phyloP scores from a whole-genome alignment of 2,888 invertebrate species.

The Cheilosia soror region DNA sequence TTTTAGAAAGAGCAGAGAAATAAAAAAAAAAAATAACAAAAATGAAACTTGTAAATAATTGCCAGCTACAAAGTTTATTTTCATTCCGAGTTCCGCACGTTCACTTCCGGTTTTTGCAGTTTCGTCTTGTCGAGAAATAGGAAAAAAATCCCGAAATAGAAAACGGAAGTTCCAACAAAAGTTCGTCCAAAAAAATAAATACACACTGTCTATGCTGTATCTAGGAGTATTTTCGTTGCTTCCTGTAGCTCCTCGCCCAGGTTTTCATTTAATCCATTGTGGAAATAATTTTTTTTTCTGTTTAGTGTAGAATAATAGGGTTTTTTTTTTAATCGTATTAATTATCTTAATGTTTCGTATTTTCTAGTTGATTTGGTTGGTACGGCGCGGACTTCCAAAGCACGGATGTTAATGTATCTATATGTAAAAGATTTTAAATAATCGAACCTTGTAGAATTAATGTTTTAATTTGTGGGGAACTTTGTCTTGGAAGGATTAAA shows the following conservation, averaged over 20 bases:
- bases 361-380: not conserved
- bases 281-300: constrained; percentile 24
- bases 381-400: too few relatives aligned
- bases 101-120: constrained; percentile 56
- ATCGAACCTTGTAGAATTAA: too few relatives aligned
- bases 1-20: constrained; percentile 14
- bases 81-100: constrained; percentile 48
- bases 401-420: too few relatives aligned
- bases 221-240: constrained; percentile 11
- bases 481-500: too few relatives aligned
- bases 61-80: constrained; percentile 65
- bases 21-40: constrained; percentile 12
- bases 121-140: constrained; percentile 12
- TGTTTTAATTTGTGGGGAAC: too few relatives aligned
- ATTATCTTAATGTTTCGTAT: not conserved
- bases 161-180: constrained; percentile 35
- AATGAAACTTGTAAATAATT: constrained; percentile 54
- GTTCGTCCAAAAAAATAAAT: not conserved
- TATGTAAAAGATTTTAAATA: too few relatives aligned
- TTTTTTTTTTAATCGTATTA: constrained; percentile 5
- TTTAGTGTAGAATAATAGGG: constrained; percentile 23
- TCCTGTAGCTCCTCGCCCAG: constrained; percentile 43
- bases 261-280: constrained; percentile 57
- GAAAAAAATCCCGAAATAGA: not conserved
- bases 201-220: constrained; percentile 19